Base-by-base conservation (phyloP, 1,140 invertebrate species). In the Antheraea mylitta region DNA sequence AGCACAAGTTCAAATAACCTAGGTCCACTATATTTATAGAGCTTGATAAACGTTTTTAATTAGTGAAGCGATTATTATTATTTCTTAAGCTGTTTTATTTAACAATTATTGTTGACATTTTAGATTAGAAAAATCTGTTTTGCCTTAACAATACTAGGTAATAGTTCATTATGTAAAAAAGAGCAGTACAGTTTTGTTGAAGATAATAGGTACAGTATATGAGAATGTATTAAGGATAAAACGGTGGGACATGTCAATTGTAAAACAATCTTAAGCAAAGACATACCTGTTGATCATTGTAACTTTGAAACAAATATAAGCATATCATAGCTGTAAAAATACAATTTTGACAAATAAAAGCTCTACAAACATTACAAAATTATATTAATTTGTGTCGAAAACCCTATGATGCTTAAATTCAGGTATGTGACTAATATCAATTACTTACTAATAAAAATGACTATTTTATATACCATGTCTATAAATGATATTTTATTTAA, bases 321-420 rank as follows among this genome's bases (percentile, higher is more conserved):
- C 95, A 96, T 96, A 96, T 96, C 95, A 96, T 96, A 96, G 95
- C 95, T 96, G 95, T 96, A 96, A 95, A 93, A 94, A 92, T 92
- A 93, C 93, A 93, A 93, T 94, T 94, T 94, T 94, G 93, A 94
- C 93, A 94, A 94, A 94, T 94, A 94, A 94, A 94, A 93, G 91
- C 90, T 94, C 92, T 94, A 94, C 91, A 94, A 93, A 93, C 92
- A 92, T 91, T 90, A 88, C 84, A 83, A 72, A 82, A 81, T 48
- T 22, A 16, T 18, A 69, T 75, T 83, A 65, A 86, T 88, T 88
- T 73, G 83, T 83, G 86, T 22, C 36, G 65, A 60, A 19, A 62
- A 18, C 63, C 19, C 63, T 45, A 1, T 42, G 38, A 42, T 42
- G 38, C 58, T 9, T 58, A 38, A 38, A 18, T 66, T 58, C 63